phyloP scores from a whole-genome alignment of 2,888 invertebrate genomes.

The Stenchaetothrips biformis region DNA sequence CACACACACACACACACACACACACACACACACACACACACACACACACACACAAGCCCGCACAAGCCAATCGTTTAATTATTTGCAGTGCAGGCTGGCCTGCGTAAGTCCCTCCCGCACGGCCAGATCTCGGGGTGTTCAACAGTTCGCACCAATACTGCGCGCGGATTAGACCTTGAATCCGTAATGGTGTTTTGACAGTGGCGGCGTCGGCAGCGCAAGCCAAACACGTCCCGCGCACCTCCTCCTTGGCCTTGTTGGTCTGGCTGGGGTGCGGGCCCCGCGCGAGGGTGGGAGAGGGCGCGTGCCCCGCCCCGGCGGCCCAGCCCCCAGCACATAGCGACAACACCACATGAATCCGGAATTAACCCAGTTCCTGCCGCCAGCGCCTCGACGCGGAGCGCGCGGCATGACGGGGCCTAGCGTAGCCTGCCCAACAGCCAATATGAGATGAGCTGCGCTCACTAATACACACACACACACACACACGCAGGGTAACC shows the following conservation, averaged over 20 bases:
- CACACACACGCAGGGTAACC: too few species aligned
- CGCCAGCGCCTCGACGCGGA: background rate
- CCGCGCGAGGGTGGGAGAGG: background rate
- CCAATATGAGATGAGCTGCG: background rate
- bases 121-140: background rate
- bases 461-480: background rate
- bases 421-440: too few species aligned
- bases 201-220: background rate
- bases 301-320: background rate
- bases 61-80: background rate
- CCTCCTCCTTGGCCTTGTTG: background rate
- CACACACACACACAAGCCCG: background rate
- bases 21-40: background rate
- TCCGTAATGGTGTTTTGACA: background rate
- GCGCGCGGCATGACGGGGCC: background rate
- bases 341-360: conserved; percentile 22
- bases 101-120: background rate
- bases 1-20: too few species aligned
- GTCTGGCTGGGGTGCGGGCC: background rate
- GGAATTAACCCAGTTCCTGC: conserved; percentile 17
- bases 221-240: background rate
- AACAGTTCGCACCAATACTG: background rate
- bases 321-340: background rate
- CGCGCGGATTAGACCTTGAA: background rate
- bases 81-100: too few species aligned